Conservation (phyloP, 2,797 vertebrate species). For the Aplochiton taeniatus region DNA sequence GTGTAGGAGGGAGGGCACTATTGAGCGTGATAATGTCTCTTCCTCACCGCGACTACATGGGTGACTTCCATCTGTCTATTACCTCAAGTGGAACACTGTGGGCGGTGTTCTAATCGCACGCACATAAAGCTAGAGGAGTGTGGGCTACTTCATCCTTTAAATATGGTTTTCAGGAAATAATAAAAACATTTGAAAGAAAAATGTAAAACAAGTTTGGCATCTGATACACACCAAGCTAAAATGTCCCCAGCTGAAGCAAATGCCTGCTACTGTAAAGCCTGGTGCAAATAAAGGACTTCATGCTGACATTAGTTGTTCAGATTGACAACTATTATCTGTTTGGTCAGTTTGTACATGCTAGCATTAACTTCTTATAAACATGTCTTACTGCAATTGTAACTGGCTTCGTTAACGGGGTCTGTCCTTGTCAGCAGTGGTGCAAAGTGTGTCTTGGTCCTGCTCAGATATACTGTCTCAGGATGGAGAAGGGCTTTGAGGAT, state of each 20-base stretch:
- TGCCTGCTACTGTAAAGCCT: neutral
- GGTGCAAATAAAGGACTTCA: neutral
- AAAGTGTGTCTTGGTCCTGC: too few relatives aligned
- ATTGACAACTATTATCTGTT: neutral
- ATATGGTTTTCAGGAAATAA: constrained; percentile 44
- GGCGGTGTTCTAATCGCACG: constrained; percentile 67
- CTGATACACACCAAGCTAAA: constrained; percentile 11
- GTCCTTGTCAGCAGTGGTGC: too few relatives aligned
- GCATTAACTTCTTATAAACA: neutral
- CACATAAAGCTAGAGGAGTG: constrained; percentile 57
- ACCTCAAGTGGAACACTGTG: constrained; percentile 73
- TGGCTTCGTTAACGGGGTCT: too few relatives aligned
- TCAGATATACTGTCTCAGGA: neutral
- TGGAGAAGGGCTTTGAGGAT: neutral
- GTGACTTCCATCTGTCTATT: constrained; percentile 72
- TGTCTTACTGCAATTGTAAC: too few relatives aligned
- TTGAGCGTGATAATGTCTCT: constrained; percentile 66
- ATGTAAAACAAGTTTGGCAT: constrained; percentile 15
- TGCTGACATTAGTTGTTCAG: neutral
- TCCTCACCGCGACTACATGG: constrained; percentile 62
- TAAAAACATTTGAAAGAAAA: constrained; percentile 34
- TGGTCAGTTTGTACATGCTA: neutral
- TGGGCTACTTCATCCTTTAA: constrained; percentile 47
- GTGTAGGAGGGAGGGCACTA: constrained; percentile 68
- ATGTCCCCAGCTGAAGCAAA: constrained; percentile 14